Percentiles rank a stretch among this genome's conserved stretches.
phyloP scores from a whole-genome alignment of 1,140 invertebrate species.

The Ladona fulva region DNA sequence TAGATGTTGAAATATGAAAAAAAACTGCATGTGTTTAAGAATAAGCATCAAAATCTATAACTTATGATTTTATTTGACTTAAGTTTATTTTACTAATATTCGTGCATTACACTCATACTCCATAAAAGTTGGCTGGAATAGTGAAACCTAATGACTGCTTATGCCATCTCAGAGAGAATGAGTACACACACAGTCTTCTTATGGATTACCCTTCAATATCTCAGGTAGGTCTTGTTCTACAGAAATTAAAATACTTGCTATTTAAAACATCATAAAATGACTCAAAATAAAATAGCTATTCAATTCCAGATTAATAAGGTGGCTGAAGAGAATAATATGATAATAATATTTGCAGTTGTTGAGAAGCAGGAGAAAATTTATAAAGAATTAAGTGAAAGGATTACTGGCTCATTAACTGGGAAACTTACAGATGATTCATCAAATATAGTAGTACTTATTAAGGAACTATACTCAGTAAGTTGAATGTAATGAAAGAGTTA shows the following conservation, averaged over 20 bases:
- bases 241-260: no score
- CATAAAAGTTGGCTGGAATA: slow-evolving; percentile 70
- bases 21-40: no score
- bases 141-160: slow-evolving; percentile 86
- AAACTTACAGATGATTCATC: slow-evolving; percentile 56
- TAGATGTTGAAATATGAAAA: no score
- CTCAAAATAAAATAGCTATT: not conserved
- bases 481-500: no score
- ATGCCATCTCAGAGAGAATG: slow-evolving; percentile 66
- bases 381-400: slow-evolving; percentile 46
- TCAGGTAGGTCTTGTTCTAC: slow-evolving; percentile 33
- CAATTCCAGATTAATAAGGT: slow-evolving; percentile 36
- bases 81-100: no score
- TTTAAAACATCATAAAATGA: no score
- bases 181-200: slow-evolving; percentile 66
- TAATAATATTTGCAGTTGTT: slow-evolving; percentile 66
- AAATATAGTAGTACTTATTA: slow-evolving; percentile 65
- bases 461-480: slow-evolving; percentile 58
- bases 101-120: no score
- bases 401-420: slow-evolving; percentile 54
- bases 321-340: slow-evolving; percentile 56
- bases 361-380: slow-evolving; percentile 51
- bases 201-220: slow-evolving; percentile 60
- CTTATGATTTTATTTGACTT: no score
- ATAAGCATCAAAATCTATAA: no score